Evolutionary conservation across 2,797 vertebrate genomes (phyloP).

Genomic region (Paguma larvata): DNA sequence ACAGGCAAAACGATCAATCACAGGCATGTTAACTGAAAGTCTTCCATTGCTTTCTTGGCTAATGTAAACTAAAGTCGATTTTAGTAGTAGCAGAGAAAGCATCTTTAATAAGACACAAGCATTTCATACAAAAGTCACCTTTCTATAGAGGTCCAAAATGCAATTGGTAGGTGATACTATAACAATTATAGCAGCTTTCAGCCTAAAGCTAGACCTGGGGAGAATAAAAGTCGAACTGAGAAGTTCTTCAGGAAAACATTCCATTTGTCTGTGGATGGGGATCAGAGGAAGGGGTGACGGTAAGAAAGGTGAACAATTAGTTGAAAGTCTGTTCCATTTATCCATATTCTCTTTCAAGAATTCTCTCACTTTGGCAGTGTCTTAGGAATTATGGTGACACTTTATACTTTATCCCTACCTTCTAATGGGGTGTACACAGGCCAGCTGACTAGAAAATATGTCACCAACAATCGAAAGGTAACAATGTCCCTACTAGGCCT

Average conservation of each 20-base stretch:
- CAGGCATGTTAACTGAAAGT: neutral
- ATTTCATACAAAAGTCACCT: neutral
- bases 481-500: neutral
- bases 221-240: neutral
- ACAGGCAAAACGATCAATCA: neutral
- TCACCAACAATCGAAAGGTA: conserved; percentile 35
- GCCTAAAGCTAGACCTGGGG: neutral
- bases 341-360: neutral
- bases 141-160: neutral
- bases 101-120: neutral
- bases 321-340: neutral
- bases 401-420: neutral
- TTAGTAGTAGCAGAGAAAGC: neutral
- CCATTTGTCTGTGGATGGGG: neutral
- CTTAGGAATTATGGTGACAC: neutral
- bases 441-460: neutral
- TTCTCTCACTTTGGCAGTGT: neutral
- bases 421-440: neutral
- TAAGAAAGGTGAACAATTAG: neutral
- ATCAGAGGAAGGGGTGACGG: too few relatives aligned
- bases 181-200: neutral
- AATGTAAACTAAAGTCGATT: neutral
- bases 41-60: neutral
- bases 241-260: neutral
- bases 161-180: neutral